Evolutionary conservation across 2,888 invertebrate species (phyloP), one percentile per base, ranked within the genome.

Genomic region (Cosmorhoe ocellata): DNA sequence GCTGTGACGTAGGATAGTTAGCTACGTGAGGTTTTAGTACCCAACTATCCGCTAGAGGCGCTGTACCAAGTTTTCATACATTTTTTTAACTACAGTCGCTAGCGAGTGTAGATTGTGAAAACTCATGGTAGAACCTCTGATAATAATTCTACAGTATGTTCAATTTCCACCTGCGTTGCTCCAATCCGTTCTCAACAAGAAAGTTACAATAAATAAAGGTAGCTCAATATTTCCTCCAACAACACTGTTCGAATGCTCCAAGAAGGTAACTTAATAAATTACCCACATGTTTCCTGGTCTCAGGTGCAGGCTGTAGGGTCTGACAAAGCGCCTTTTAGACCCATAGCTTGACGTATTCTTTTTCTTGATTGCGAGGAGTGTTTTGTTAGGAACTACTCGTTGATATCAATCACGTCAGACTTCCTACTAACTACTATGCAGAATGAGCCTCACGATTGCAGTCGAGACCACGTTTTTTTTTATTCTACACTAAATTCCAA

Each of bases 291-390:
- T 71, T 65, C 71, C 62, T 56, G 55, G 64, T 68, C 76, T 71
- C 84, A 83, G 85, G 82, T 84, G 83, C 66, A 67, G 60, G 72
- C 73, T 72, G 64, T 71, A 63, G 63, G 62, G 71, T 70, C 71
- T 74, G 73, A 80, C 81, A 76, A 79, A 66, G 71, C 62, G 62
- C 57, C 60, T 56, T 51, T 51, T 33, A 39, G 48, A 55, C 47
- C 52, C 44, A 11, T 14, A 9, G 31, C 18, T 53, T 45, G 53
- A 48, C 44, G 38, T 27, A 44, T 48, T 40, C 47, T 37, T 41
- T 18, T 53, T 39, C 33, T 33, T 11, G 46, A 47, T 46, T 53
- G 33, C 27, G 8, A 6, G 18, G 30, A 33, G 27, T 28, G 34
- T 33, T 46, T 33, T 24, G 26, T 24, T 24, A 18, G n/a, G n/a